phyloP scores from a whole-genome alignment of 1,140 invertebrate genomes.

The Platorchestia sp. region DNA sequence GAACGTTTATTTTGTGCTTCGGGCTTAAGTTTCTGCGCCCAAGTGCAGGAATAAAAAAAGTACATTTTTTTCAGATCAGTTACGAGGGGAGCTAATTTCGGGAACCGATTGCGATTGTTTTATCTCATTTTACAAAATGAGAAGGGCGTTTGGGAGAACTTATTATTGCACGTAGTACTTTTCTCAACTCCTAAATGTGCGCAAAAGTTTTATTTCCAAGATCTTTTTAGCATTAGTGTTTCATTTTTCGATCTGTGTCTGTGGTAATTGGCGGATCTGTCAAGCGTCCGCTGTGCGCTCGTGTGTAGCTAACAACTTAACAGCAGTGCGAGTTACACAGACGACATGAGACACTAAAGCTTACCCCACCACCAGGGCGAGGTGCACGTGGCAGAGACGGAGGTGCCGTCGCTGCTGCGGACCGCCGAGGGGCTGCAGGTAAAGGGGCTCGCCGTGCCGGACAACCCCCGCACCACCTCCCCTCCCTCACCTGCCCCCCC shows the following conservation, averaged over 20 bases:
- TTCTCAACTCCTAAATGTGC: not conserved
- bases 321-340: not conserved
- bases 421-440: slow-evolving; percentile 67
- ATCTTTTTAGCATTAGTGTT: too few species aligned
- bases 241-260: not conserved
- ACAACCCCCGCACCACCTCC: slow-evolving; percentile 60
- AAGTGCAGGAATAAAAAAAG: not conserved
- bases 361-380: slow-evolving; percentile 59
- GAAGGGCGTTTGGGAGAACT: too few species aligned
- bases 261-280: not conserved
- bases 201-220: not conserved
- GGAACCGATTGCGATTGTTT: not conserved
- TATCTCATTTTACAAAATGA: not conserved
- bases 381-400: slow-evolving; percentile 66
- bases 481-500: slow-evolving; percentile 58
- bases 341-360: not conserved
- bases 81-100: not conserved
- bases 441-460: slow-evolving; percentile 66
- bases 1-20: not conserved
- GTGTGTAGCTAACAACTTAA: not conserved
- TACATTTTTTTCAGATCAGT: not conserved
- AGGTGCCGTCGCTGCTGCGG: slow-evolving; percentile 64
- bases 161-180: not conserved
- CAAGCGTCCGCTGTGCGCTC: not conserved
- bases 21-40: not conserved